A percentile compares a stretch with the other conserved stretches of the same genome.
Conservation (phyloP, 92 coral and sea anemone species). For the Virgularia gustaviana region DNA sequence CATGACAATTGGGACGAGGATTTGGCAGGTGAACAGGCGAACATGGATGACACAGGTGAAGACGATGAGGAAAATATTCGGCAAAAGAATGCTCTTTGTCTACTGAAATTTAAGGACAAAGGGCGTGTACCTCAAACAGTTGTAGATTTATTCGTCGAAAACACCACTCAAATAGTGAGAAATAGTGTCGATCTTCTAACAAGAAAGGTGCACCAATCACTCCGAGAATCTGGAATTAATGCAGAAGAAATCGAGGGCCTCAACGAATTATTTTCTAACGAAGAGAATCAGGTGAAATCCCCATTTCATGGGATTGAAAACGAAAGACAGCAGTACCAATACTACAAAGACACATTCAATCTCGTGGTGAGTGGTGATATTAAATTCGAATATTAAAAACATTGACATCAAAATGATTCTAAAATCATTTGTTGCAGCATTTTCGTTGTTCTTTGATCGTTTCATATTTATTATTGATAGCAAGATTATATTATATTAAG, state of each 20-base stretch:
- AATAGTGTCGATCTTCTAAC: constrained; percentile 43
- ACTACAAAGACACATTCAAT: constrained; percentile 31
- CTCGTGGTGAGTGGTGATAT: constrained; percentile 36
- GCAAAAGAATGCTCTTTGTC: constrained; percentile 44
- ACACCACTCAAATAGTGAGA: constrained; percentile 37
- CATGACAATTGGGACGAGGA: neutral
- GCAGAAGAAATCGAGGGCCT: constrained; percentile 23
- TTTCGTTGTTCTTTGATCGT: too few relatives aligned
- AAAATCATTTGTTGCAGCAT: too few relatives aligned
- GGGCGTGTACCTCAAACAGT: constrained; percentile 63
- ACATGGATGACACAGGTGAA: too few relatives aligned
- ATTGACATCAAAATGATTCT: too few relatives aligned
- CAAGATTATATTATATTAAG: too few relatives aligned
- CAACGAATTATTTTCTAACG: constrained; percentile 21
- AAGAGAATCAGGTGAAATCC: neutral
- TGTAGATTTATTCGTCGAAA: constrained; percentile 49
- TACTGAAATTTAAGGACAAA: constrained; percentile 56
- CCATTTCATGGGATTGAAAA: constrained; percentile 34
- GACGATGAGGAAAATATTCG: constrained; percentile 12
- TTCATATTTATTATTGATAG: too few relatives aligned
- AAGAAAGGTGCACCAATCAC: constrained; percentile 21
- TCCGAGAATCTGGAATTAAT: constrained; percentile 47
- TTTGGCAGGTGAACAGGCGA: constrained; percentile 18
- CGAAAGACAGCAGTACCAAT: constrained; percentile 29
- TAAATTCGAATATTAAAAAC: too few relatives aligned